Conservation (phyloP, 2,888 invertebrate species). For the Pilophorus perplexus region DNA sequence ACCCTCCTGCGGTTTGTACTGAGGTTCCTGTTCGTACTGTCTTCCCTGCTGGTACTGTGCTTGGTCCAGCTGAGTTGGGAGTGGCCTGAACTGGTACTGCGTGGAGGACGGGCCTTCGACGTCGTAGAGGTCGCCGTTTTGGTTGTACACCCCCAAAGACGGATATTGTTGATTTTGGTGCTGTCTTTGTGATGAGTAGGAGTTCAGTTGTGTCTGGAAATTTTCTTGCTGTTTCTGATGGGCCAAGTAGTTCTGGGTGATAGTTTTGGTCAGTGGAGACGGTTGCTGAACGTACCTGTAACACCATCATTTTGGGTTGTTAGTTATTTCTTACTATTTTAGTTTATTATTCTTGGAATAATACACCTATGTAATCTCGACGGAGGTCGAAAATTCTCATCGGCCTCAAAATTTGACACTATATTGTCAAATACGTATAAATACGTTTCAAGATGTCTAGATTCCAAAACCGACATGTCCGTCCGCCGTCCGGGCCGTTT, state of each 20-base stretch:
- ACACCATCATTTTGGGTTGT: neutral
- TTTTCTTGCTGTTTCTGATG: conserved; percentile 43
- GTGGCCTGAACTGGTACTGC: neutral
- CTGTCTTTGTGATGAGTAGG: neutral
- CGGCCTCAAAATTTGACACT: no score
- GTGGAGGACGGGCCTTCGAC: conserved; percentile 5
- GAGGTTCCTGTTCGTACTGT: no score
- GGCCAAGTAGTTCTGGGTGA: conserved; percentile 46
- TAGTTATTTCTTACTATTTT: no score
- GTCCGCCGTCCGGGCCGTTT: no score
- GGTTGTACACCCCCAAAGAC: neutral
- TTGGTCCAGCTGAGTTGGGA: neutral
- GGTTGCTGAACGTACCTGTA: conserved; percentile 43
- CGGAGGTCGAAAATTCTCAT: no score
- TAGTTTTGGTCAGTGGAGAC: conserved; percentile 42
- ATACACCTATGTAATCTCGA: no score
- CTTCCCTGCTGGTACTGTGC: no score
- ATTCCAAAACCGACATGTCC: no score
- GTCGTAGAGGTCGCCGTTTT: no score
- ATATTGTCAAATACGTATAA: no score
- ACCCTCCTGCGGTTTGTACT: conserved; percentile 1
- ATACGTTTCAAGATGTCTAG: no score
- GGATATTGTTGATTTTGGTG: neutral
- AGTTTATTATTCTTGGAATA: no score
- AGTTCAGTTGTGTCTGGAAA: conserved; percentile 3